phyloP scores from a whole-genome alignment of 64 coral and sea anemone species.

The Anthopleura sola region DNA sequence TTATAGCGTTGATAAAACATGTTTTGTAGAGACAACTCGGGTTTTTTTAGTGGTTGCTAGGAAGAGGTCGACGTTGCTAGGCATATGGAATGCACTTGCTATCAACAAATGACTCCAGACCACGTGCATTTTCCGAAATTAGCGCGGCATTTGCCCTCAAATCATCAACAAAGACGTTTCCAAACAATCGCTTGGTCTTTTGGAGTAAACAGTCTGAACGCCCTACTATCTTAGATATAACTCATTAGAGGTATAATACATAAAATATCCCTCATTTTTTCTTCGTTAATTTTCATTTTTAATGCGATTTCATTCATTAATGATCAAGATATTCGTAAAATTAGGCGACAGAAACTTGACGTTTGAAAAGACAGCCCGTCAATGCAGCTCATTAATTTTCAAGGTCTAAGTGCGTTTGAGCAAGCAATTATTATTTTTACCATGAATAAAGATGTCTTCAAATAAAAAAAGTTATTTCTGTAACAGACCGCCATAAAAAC shows the following conservation, averaged over 20 bases:
- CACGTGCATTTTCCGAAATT: neutral
- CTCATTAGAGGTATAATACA: neutral
- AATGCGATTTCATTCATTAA: neutral
- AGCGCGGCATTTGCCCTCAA: neutral
- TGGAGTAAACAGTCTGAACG: neutral
- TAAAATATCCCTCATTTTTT: neutral
- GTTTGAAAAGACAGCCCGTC: neutral
- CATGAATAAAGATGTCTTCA: neutral
- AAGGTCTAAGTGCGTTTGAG: neutral
- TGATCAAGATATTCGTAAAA: no score
- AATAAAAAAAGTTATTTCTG: neutral
- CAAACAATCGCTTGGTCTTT: neutral
- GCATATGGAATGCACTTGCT: conserved; percentile 6
- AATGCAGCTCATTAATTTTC: neutral
- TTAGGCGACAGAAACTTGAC: neutral
- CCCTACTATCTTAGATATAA: neutral
- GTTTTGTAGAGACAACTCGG: no score
- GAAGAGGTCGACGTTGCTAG: neutral
- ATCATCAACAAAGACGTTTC: neutral
- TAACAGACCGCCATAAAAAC: neutral
- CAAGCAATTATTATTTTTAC: neutral
- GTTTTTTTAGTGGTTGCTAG: neutral
- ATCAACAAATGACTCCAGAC: neutral
- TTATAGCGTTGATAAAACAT: no score
- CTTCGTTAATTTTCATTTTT: neutral